These are phyloP conservation scores for Paracentrotus lividus DNA, from an alignment of 53 echinoderm and acorn worm genomes.

Conservation along the genomic window DNA sequence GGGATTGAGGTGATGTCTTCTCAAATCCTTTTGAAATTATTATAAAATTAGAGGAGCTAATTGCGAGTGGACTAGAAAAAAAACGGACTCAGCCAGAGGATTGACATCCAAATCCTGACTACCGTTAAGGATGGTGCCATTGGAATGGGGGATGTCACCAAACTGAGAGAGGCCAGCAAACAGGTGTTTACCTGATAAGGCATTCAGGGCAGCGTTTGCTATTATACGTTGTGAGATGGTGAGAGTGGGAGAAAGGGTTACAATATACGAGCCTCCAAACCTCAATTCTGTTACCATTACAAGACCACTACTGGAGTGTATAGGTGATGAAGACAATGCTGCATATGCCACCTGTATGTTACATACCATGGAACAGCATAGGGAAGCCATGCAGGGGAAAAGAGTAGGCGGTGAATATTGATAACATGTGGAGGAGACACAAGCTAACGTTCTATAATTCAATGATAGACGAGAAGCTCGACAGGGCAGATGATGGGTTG, in stretches of 20 bases:
- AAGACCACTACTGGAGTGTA: constrained; percentile 22
- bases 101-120: constrained; percentile 19
- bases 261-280: background rate
- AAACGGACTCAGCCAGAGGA: constrained; percentile 8
- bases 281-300: constrained; percentile 30
- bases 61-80: constrained; percentile 31
- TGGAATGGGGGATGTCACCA: constrained; percentile 69
- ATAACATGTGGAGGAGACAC: background rate
- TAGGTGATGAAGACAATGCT: constrained; percentile 59
- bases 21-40: no score
- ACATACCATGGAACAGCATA: no score
- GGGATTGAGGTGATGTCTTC: no score
- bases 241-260: background rate
- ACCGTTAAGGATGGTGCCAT: constrained; percentile 69
- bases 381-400: no score
- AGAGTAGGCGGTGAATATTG: constrained; percentile 18
- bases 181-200: constrained; percentile 13
- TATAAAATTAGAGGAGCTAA: constrained; percentile 55
- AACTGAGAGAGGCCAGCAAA: constrained; percentile 30
- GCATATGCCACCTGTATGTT: background rate
- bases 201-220: constrained; percentile 27
- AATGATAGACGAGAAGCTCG: constrained; percentile 74
- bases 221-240: constrained; percentile 9
- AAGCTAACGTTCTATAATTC: constrained; percentile 9
- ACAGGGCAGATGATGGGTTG: constrained; percentile 22